Evolutionary conservation across 2,797 vertebrate species (phyloP), one percentile per base, ranked within the genome.

Genomic region (Parotocinclus haroldoi): DNA sequence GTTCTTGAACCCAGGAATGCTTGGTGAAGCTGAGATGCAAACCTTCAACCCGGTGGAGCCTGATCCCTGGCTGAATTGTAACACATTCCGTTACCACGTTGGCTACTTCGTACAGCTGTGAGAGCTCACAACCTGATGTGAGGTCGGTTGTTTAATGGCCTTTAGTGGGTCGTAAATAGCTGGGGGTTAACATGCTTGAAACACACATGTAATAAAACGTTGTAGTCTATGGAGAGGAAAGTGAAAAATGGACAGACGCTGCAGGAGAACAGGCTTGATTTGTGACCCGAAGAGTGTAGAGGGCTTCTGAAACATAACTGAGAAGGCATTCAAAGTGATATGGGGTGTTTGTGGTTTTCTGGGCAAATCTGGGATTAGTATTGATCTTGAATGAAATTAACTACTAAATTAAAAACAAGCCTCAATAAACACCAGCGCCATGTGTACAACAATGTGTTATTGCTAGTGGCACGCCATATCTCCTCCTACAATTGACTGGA

Each of bases 151-250:
- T 77, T 68, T 27, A 68, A 49, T 68, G 64, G 76, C 76, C 78
- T 76, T 45, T 18, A 54, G 69, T 79, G 76, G 60, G 12, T 59
- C 49, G 78, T 86, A 80, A 82, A 85, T 87, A 74, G 81, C 48
- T 58, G 59, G 46, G 76, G 50, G 73, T 84, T 83, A 83, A 75
- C 68, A 52, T 55, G 38, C 61, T 66, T 38, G 36, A 9, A 44
- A 18, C 54, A 56, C 14, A 13, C 44, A 10, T 65, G 40, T 55
- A 60, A 66, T 72, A 48, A 64, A 50, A 64, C 67, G 61, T 73
- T 53, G 42, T 37, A 63, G 68, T 67, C 48, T 61, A 56, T 74
- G 18, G 11, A 53, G 58, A 7, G 48, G 27, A 66, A 62, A 17
- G 61, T 63, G 65, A 77, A 66, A 69, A 54, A 58, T 66, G 18